Percentiles rank a stretch among this genome's conserved stretches.
These are phyloP conservation scores for Holacanthella duospinosa DNA, from an alignment of 2,888 invertebrate genomes.

Conservation along the genomic window DNA sequence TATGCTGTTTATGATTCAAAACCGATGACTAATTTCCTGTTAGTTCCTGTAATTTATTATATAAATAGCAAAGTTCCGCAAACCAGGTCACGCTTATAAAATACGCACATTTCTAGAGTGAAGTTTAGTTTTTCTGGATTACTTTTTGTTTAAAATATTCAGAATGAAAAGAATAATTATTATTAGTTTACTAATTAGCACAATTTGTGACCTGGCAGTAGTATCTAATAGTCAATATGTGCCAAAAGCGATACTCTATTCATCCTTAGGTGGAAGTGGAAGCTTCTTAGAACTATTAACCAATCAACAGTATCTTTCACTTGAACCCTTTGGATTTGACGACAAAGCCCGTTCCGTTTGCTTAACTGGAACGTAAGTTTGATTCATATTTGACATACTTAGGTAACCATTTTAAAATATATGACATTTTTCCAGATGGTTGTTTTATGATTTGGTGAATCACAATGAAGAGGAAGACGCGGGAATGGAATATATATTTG, in stretches of 20 bases:
- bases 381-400: background rate
- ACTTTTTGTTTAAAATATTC: background rate
- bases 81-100: background rate
- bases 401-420: background rate
- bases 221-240: background rate
- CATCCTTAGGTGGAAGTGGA: background rate
- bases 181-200: no score
- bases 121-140: background rate
- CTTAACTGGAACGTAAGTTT: constrained; percentile 16
- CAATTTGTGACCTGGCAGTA: background rate
- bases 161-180: background rate
- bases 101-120: background rate
- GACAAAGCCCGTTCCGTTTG: constrained; percentile 12
- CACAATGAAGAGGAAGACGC: constrained; percentile 14
- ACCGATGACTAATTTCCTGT: background rate
- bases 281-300: background rate
- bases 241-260: background rate
- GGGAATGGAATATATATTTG: constrained; percentile 30
- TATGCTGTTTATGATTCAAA: background rate
- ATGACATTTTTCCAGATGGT: constrained; percentile 8
- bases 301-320: constrained; percentile 1
- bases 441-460: constrained; percentile 12
- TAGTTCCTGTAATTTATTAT: background rate
- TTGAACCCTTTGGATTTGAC: background rate
- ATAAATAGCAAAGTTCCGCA: background rate